phyloP scores from a whole-genome alignment of 2,888 invertebrate species.

The Drosophila histrio region DNA sequence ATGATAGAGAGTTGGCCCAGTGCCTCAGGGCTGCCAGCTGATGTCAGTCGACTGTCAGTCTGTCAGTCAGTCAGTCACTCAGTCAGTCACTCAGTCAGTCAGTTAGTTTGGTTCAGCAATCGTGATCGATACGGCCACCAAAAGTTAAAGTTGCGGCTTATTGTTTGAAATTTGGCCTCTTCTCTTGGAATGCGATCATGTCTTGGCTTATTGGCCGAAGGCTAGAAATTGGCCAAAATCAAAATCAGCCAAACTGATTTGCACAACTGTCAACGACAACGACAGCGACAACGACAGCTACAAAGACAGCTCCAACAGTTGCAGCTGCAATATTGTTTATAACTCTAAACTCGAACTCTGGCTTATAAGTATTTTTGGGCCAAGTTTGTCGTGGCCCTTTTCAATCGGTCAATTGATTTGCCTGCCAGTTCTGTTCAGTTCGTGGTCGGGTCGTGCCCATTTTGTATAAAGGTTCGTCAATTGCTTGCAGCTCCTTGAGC shows the following conservation, averaged over 20 bases:
- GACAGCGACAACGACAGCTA: conserved; percentile 24
- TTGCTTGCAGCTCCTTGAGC: conserved; percentile 42
- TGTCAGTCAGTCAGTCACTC: conserved; percentile 11
- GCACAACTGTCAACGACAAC: conserved; percentile 69
- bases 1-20: conserved; percentile 29
- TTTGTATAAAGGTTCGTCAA: conserved; percentile 45
- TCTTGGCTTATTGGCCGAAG: conserved; percentile 49
- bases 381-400: conserved; percentile 62
- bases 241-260: conserved; percentile 43
- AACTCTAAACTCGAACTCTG: conserved; percentile 18
- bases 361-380: conserved; percentile 42
- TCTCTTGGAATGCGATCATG: conserved; percentile 70
- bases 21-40: conserved; percentile 55
- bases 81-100: too few species aligned
- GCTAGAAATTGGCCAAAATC: conserved; percentile 69
- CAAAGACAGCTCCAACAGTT: conserved; percentile 15
- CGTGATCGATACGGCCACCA: conserved; percentile 72
- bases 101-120: conserved; percentile 39
- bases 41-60: conserved; percentile 63
- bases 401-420: conserved; percentile 60
- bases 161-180: conserved; percentile 49
- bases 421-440: conserved; percentile 42
- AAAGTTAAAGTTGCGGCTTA: conserved; percentile 36
- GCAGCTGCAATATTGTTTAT: conserved; percentile 63
- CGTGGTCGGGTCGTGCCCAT: conserved; percentile 52